phyloP scores from a whole-genome alignment of 1,140 invertebrate species.

The Condylostylus longicornis region DNA sequence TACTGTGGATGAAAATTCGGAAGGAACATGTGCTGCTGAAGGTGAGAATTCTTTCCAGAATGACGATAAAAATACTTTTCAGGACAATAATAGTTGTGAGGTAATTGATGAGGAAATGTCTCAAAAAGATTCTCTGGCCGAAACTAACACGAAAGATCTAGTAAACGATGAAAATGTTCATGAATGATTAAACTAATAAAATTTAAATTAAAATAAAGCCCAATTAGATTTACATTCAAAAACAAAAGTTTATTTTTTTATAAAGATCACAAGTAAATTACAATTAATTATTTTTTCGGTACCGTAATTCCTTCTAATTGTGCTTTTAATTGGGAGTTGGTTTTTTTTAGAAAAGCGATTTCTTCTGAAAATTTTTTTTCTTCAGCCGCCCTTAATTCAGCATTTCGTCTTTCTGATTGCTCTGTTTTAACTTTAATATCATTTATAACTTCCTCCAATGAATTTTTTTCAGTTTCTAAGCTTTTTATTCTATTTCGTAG shows the following conservation, averaged over 20 bases:
- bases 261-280: background rate
- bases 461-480: slow-evolving; percentile 51
- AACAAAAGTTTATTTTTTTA: background rate
- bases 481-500: slow-evolving; percentile 39
- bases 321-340: slow-evolving; percentile 83
- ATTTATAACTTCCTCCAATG: slow-evolving; percentile 60
- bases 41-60: slow-evolving; percentile 12
- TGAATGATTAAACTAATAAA: too few relatives aligned
- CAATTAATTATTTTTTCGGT: slow-evolving; percentile 59
- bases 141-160: too few relatives aligned
- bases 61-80: too few relatives aligned
- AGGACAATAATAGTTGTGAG: too few relatives aligned
- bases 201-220: slow-evolving; percentile 10
- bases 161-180: too few relatives aligned
- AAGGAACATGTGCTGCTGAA: slow-evolving; percentile 29
- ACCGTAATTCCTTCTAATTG: slow-evolving; percentile 85
- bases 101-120: too few relatives aligned
- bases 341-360: slow-evolving; percentile 78
- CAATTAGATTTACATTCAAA: background rate
- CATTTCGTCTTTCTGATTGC: slow-evolving; percentile 67
- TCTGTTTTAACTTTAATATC: slow-evolving; percentile 74
- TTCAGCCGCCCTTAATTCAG: slow-evolving; percentile 68
- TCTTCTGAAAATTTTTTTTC: slow-evolving; percentile 86
- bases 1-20: too few relatives aligned
- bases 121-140: too few relatives aligned